Conservation (phyloP, 2,888 invertebrate species). For the Hypselothyrea guttata region DNA sequence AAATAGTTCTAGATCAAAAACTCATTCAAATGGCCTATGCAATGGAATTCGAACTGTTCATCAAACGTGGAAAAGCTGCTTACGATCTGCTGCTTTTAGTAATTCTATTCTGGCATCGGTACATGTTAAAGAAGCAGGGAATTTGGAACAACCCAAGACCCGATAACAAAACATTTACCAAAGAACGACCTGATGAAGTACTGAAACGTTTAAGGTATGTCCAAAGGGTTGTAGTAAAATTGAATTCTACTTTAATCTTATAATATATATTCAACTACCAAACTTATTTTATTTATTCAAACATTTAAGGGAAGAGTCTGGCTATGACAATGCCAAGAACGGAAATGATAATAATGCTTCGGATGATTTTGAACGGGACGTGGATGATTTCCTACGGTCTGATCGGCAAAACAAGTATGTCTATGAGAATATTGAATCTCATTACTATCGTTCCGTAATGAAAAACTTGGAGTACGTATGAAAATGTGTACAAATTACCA, state of each 20-base stretch:
- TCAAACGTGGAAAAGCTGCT: conserved; percentile 91
- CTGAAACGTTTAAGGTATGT: conserved; percentile 34
- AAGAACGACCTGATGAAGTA: conserved; percentile 30
- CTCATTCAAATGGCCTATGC: conserved; percentile 89
- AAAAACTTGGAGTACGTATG: conserved; percentile 43
- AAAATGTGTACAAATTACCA: no score
- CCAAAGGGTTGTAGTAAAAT: no score
- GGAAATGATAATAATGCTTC: not conserved
- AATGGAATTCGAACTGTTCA: conserved; percentile 94
- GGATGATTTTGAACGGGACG: conserved; percentile 37
- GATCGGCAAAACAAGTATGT: conserved; percentile 53
- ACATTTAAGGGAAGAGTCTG: conserved; percentile 51
- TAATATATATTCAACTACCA: no score
- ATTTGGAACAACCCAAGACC: conserved; percentile 54
- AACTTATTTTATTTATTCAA: not conserved
- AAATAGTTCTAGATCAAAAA: conserved; percentile 93
- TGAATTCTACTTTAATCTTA: not conserved
- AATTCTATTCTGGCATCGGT: conserved; percentile 97
- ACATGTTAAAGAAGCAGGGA: conserved; percentile 70
- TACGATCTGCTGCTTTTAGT: conserved; percentile 94
- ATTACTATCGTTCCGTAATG: conserved; percentile 45
- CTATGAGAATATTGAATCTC: conserved; percentile 55
- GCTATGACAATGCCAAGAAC: conserved; percentile 11
- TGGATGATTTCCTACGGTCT: conserved; percentile 50
- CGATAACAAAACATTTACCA: conserved; percentile 12